These are phyloP conservation scores for Pachypsylla venusta DNA, from an alignment of 1,140 invertebrate genomes.

Conservation along the genomic window DNA sequence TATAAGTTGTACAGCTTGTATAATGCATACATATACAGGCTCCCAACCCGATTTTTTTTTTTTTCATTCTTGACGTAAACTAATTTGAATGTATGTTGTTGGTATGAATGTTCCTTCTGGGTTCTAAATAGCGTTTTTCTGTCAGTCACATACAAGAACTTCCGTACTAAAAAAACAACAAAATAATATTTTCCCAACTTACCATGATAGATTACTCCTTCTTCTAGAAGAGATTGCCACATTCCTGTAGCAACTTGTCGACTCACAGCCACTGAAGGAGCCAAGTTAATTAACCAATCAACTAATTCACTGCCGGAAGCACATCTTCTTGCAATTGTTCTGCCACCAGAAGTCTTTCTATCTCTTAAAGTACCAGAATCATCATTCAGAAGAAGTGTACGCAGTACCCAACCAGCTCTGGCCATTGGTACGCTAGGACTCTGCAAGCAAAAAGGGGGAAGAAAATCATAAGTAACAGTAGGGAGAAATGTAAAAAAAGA, in stretches of 20 bases:
- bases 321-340: conserved; percentile 32
- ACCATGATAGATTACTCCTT: conserved; percentile 65
- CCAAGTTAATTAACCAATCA: conserved; percentile 53
- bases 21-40: too few species aligned
- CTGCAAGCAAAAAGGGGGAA: conserved; percentile 26
- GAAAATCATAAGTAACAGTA: too few species aligned
- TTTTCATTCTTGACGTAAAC: too few species aligned
- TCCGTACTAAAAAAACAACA: too few species aligned
- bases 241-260: conserved; percentile 58
- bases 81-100: too few species aligned
- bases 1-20: too few species aligned
- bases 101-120: too few species aligned
- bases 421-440: conserved; percentile 45
- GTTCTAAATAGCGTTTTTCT: too few species aligned
- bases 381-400: conserved; percentile 45
- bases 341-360: conserved; percentile 38
- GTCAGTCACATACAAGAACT: too few species aligned
- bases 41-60: too few species aligned
- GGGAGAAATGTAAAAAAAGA: too few species aligned
- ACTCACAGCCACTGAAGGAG: conserved; percentile 37
- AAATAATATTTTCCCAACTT: too few species aligned
- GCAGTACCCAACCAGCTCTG: conserved; percentile 49
- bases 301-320: conserved; percentile 53
- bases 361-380: conserved; percentile 45
- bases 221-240: conserved; percentile 73